These are phyloP conservation scores for Orthonyx spaldingii DNA, from an alignment of 2,113 vertebrate species.

Conservation along the genomic window DNA sequence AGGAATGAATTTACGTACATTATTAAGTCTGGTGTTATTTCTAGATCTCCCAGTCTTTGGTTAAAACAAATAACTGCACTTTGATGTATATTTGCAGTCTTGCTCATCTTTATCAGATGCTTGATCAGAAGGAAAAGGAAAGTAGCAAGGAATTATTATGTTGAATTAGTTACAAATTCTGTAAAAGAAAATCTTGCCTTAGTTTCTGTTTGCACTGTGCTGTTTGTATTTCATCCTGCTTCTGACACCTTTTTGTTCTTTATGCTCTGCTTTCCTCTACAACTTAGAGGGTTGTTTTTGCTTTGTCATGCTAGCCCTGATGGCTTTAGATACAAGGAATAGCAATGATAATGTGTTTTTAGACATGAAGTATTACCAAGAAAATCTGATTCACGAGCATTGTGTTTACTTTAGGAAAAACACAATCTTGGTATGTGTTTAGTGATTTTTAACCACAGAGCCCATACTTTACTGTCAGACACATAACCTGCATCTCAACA, in stretches of 20 bases:
- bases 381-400: neutral
- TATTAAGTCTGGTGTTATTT: neutral
- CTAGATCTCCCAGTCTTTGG: neutral
- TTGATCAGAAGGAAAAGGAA: conserved; percentile 7
- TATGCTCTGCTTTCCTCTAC: neutral
- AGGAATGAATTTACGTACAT: neutral
- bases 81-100: neutral
- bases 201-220: conserved; percentile 23
- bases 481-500: neutral
- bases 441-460: neutral
- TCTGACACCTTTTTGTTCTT: neutral
- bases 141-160: neutral
- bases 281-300: neutral
- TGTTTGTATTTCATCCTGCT: conserved; percentile 47
- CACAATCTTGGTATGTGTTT: neutral
- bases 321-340: neutral
- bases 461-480: neutral
- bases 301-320: neutral
- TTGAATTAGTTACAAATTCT: neutral
- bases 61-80: neutral
- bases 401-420: conserved; percentile 6
- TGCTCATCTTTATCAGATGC: neutral
- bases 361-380: neutral
- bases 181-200: conserved; percentile 8
- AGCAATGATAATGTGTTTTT: neutral